These are phyloP conservation scores for Hypena proboscidalis DNA, from an alignment of 2,888 invertebrate genomes.

Conservation along the genomic window DNA sequence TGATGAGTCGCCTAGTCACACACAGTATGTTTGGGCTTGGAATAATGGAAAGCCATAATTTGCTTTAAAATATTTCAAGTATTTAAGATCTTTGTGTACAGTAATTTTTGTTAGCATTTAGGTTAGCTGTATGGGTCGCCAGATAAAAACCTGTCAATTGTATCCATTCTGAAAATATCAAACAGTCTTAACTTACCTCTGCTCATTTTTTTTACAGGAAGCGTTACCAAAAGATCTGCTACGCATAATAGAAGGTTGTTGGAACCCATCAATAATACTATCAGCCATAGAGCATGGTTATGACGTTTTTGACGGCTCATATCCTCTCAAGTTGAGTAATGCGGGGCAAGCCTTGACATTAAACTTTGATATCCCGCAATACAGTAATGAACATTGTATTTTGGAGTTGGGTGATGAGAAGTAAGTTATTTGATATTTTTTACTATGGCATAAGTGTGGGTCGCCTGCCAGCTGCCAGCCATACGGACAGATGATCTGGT, in stretches of 20 bases:
- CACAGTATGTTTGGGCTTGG: too few species aligned
- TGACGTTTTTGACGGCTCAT: constrained; percentile 95
- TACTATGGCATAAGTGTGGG: too few species aligned
- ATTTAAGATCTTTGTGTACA: too few species aligned
- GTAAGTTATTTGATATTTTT: constrained; percentile 64
- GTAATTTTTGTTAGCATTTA: too few species aligned
- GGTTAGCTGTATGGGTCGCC: too few species aligned
- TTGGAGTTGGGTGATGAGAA: constrained; percentile 84
- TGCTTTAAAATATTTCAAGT: too few species aligned
- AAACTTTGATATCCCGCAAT: constrained; percentile 69
- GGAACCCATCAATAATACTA: constrained; percentile 90
- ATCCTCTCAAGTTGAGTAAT: constrained; percentile 89
- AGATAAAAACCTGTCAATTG: too few species aligned
- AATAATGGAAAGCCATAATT: too few species aligned
- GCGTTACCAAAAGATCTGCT: constrained; percentile 88
- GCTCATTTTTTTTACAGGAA: constrained; percentile 71
- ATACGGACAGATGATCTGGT: too few species aligned
- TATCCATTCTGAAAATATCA: too few species aligned
- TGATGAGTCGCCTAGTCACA: too few species aligned
- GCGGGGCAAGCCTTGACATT: constrained; percentile 89
- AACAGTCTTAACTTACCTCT: neutral
- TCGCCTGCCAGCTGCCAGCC: too few species aligned
- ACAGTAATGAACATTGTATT: constrained; percentile 72
- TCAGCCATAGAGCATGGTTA: constrained; percentile 91
- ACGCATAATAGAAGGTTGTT: constrained; percentile 91